Evolutionary conservation across 2,113 vertebrate genomes (phyloP).

Genomic region (Gopherus flavomarginatus): DNA sequence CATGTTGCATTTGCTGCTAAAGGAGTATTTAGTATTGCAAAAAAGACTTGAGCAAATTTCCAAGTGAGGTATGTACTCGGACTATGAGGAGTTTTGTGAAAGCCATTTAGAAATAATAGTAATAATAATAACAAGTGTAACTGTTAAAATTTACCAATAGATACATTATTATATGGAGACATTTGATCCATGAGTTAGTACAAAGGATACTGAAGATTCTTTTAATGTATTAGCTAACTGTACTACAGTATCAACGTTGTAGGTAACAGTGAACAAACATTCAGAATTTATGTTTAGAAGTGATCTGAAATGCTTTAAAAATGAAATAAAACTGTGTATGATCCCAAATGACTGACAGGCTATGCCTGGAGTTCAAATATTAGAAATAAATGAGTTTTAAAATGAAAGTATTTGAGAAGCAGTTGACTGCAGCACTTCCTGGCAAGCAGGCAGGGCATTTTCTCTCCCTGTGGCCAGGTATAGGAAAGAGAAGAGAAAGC

Average conservation of each 20-base stretch:
- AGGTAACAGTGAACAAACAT: background rate
- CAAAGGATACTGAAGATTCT: background rate
- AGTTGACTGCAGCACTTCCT: background rate
- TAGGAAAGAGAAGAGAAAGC: background rate
- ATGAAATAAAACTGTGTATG: background rate
- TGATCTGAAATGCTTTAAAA: conserved; percentile 12
- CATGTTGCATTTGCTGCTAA: background rate
- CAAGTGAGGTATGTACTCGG: background rate
- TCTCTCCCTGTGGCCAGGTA: background rate
- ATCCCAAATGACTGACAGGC: conserved; percentile 9
- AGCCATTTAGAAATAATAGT: conserved; percentile 5
- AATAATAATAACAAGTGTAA: background rate
- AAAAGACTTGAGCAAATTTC: background rate
- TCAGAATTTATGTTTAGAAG: conserved; percentile 18
- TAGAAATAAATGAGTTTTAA: background rate
- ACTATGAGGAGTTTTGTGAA: background rate
- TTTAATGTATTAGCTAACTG: background rate
- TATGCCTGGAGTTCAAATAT: conserved; percentile 35
- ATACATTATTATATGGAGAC: background rate
- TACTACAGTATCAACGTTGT: background rate
- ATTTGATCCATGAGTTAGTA: background rate
- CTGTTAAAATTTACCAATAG: background rate
- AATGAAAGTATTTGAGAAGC: conserved; percentile 20
- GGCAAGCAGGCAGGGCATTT: background rate
- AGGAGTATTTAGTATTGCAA: background rate